Base-by-base conservation (phyloP, 2,113 vertebrate species). In the Malurus elegans region DNA sequence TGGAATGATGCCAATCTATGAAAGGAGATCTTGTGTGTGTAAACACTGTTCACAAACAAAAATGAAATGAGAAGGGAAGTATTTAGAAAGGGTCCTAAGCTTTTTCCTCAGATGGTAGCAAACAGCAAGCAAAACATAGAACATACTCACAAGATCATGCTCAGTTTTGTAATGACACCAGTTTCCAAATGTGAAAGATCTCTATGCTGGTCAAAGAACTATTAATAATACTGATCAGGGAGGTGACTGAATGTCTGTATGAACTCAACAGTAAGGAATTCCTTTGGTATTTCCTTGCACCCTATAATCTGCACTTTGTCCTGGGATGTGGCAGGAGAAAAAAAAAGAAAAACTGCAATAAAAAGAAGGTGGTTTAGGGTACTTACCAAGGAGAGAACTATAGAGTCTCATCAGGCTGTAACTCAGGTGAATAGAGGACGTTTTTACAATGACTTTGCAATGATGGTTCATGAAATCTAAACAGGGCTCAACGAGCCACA, bases 401-500 rank as follows among this genome's bases (percentile, higher is more conserved):
- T 98, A 99, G 19, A 99, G 97, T 53, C 97, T 98, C 98, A 99
- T 99, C 94, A 99, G 97, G 66, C 98, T 98, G 36, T 97, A 97
- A 93, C 97, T 96, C 80, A 99, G 98, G 90, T 99, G 99, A 87
- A 98, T 97, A 45, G 98, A 93, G 67, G 99, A 99, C 0, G 99
- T 99, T 84, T 98, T 98, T n/a, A 99, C 97, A 45, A 99, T 45
- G 83, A 98, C 98, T 86, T 97, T 98, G 97, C 99, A 99, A 2
- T 98, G 94, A 38, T 92, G 95, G 25, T 96, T 94, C 95, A 98
- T 91, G 73, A 99, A 99, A 19, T 99, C 98, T 96, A 99, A 96
- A 86, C 98, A 99, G 18, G 99, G 99, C 76, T 99, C 98, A 34
- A 99, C 91, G 4, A 99, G 97, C 99, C 99, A 99, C 94, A 98